These are phyloP conservation scores for Temnothorax longispinosus DNA, from an alignment of 1,140 invertebrate genomes.

Conservation along the genomic window DNA sequence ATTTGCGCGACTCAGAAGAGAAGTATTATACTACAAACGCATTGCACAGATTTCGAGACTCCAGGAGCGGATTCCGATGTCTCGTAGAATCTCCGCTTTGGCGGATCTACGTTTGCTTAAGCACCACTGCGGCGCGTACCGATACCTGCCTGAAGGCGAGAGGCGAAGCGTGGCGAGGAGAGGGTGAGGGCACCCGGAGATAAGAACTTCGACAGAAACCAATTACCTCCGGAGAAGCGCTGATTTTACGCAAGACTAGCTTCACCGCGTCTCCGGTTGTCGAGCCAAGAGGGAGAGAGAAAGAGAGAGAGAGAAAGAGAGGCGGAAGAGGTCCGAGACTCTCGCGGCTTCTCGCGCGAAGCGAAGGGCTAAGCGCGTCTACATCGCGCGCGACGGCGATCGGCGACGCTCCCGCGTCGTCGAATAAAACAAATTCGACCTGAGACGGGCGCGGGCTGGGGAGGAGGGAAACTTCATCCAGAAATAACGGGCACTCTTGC, in stretches of 20 bases:
- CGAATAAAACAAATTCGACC: conserved; percentile 59
- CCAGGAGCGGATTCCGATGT: not conserved
- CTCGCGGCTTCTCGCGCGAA: not conserved
- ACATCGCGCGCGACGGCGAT: conserved; percentile 10
- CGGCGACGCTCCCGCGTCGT: conserved; percentile 9
- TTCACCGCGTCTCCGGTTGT: conserved; percentile 31
- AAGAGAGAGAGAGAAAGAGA: not conserved
- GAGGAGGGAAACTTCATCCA: conserved; percentile 17
- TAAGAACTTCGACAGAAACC: conserved; percentile 52
- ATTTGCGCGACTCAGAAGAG: not conserved
- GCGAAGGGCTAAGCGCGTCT: not conserved
- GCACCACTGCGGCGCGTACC: conserved; percentile 8
- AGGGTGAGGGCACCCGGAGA: not conserved
- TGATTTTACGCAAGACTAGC: conserved; percentile 58
- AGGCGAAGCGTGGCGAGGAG: not conserved
- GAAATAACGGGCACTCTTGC: conserved; percentile 61
- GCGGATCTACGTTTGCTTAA: not conserved
- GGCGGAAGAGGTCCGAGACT: not conserved
- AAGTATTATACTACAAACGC: conserved; percentile 1
- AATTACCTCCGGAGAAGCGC: conserved; percentile 44
- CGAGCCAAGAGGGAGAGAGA: not conserved
- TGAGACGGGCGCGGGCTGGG: not conserved
- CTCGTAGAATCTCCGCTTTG: not conserved
- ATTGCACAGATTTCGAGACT: not conserved
- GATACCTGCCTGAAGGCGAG: conserved; percentile 3